Evolutionary conservation across 1,140 invertebrate species (phyloP).

Genomic region (Drosophila eugracilis): DNA sequence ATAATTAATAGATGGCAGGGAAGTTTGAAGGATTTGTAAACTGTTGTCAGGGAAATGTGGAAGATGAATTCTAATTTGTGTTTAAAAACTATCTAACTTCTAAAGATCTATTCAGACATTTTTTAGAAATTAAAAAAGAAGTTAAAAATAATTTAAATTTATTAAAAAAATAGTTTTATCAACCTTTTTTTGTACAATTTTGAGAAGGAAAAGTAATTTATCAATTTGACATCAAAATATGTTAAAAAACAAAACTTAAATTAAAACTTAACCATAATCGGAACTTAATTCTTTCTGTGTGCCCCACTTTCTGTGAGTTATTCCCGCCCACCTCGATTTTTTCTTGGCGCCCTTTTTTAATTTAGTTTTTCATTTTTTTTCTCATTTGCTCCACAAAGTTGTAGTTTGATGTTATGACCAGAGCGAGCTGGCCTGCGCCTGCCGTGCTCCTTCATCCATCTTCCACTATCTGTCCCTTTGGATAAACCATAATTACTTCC

Average conservation of each 20-base stretch:
- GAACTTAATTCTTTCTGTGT: slow-evolving; percentile 20
- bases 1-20: slow-evolving; percentile 16
- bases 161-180: too few species aligned
- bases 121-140: too few species aligned
- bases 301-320: slow-evolving; percentile 6
- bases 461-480: slow-evolving; percentile 69
- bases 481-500: slow-evolving; percentile 83
- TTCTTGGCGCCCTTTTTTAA: slow-evolving; percentile 50
- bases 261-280: too few species aligned
- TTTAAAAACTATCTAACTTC: too few species aligned
- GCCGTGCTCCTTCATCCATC: slow-evolving; percentile 18
- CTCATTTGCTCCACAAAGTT: slow-evolving; percentile 42
- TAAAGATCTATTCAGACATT: too few species aligned
- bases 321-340: slow-evolving; percentile 7
- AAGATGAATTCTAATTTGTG: too few species aligned
- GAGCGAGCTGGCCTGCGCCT: neutral
- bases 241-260: too few species aligned
- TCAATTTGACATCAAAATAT: too few species aligned
- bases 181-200: too few species aligned
- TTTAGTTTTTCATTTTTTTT: slow-evolving; percentile 30
- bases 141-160: too few species aligned
- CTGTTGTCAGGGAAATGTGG: too few species aligned
- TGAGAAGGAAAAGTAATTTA: too few species aligned
- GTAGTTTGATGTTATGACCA: slow-evolving; percentile 51
- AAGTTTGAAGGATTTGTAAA: neutral